phyloP scores from a whole-genome alignment of 2,113 vertebrate species.

The Calonectris borealis region DNA sequence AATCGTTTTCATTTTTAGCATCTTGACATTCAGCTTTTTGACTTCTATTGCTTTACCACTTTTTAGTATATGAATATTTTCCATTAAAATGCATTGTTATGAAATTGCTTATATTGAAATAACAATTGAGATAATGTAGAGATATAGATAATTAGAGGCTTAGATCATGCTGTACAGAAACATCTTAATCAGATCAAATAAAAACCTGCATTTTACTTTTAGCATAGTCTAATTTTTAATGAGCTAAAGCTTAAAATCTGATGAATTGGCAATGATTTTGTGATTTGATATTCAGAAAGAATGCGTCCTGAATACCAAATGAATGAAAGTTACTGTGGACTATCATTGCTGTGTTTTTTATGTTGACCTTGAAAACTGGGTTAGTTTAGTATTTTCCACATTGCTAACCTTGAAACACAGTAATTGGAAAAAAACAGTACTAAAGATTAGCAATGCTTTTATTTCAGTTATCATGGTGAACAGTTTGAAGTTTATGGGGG shows the following conservation, averaged over 20 bases:
- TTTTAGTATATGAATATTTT: neutral
- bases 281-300: constrained; percentile 39
- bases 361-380: constrained; percentile 19
- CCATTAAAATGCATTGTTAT: neutral
- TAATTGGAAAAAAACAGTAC: neutral
- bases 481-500: neutral
- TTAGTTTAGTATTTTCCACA: neutral
- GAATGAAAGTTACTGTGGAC: neutral
- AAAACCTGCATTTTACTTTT: constrained; percentile 20
- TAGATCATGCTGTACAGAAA: neutral
- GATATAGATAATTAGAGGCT: constrained; percentile 7
- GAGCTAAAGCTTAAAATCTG: constrained; percentile 41
- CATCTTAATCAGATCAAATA: constrained; percentile 11
- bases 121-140: neutral
- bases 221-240: constrained; percentile 9
- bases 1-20: constrained; percentile 22
- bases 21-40: constrained; percentile 23
- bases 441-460: neutral
- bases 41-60: neutral
- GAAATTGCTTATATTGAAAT: neutral
- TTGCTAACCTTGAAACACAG: constrained; percentile 3
- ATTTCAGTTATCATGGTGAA: neutral
- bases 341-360: neutral
- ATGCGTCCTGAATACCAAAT: neutral
- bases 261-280: constrained; percentile 45